Base-by-base conservation (phyloP, 37 sponge, comb jelly and placozoan species). In the Hormiphora californensis region DNA sequence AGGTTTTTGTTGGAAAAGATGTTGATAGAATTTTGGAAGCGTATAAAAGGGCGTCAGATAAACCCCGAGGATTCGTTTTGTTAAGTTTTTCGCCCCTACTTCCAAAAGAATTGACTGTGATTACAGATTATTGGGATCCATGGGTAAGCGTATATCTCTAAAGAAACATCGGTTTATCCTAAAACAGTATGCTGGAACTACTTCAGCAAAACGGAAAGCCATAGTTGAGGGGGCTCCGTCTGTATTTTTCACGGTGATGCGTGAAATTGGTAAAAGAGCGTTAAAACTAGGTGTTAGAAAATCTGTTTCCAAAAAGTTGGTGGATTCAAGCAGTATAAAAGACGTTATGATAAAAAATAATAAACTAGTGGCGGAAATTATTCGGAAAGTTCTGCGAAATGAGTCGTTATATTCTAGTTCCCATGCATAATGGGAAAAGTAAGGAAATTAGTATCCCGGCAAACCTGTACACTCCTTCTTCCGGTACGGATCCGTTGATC, bases 71-170 rank as follows among this genome's bases (percentile, higher is more conserved):
- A 31, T 65, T 65, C 36, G 35, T 65, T 65, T 19, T 65, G 39
- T 19, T 65, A 35, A 65, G 68, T 32, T 19, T 65, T 25, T 36
- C 68, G 19, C 68, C 68, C 7, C 19, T 17, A 8, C 12, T 65
- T 21, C 68, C 68, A 31, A 30, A 65, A 19, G 68, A 65, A 34
- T 39, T 65, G 1, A 65, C 68, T 65, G 68, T 65, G 19, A 27
- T 65, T 5, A 65, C 68, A 32, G 68, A 65, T 25, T 65, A 35
- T 65, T 65, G 68, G 68, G 68, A 65, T 36, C 35, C 39, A 39
- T 65, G 31, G 12, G 39, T 39, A 65, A 65, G 68, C 68, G 39
- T 65, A 36, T 65, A 65, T 65, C 68, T 65, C 38, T 65, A 32
- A 65, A 65, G 35, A 65, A 65, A 30, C 68, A 65, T 65, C 38